Base-by-base conservation (phyloP, 2,888 invertebrate genomes). In the Heliconius charithonia region DNA sequence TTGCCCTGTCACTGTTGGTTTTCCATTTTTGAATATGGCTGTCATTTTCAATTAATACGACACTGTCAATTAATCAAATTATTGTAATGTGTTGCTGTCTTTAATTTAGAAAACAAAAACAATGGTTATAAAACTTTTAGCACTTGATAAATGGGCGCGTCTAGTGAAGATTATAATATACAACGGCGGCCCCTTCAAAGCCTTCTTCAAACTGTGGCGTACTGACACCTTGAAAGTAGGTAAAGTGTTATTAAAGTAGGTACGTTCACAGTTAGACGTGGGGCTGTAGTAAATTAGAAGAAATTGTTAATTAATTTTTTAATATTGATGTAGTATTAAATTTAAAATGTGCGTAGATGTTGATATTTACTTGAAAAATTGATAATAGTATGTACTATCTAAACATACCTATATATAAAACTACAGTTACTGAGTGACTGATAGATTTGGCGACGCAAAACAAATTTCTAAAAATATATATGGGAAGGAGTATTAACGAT, bases 91-190 rank as follows among this genome's bases (percentile, higher is more conserved):
- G 1, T 25, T 72, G 37, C 27, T 56, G 37, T 37, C n/a, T 19
- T 27, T 62, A 41, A 27, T 10, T 63, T 16, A 73, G 22, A 6
- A 63, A 63, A 63, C 9, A 63, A 10, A 63, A 41, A 63, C 19
- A 63, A 82, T 83, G 83, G 79, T 83, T 56, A 75, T 77, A 19
- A 82, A 83, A 78, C 27, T 94, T 85, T 85, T 97, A 77, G 97
- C 96, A 13, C 83, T 97, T 2, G 97, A 97, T 85, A 97, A 97
- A 90, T 81, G 97, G 81, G 86, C 86, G 0, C 95, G 95, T 75
- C 84, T 97, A 0, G 89, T 96, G 7, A 94, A 92, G 84, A 96
- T 97, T 32, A 93, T 98, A 72, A 93, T 93, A 67, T 95, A 96
- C 73, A 96, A 96, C 87, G 98, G 98, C 10, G 98, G 98, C 0